A percentile compares a stretch with the other conserved stretches of the same genome.
Evolutionary conservation across 2,113 vertebrate genomes (phyloP).

Genomic region (Bufo bufo): DNA sequence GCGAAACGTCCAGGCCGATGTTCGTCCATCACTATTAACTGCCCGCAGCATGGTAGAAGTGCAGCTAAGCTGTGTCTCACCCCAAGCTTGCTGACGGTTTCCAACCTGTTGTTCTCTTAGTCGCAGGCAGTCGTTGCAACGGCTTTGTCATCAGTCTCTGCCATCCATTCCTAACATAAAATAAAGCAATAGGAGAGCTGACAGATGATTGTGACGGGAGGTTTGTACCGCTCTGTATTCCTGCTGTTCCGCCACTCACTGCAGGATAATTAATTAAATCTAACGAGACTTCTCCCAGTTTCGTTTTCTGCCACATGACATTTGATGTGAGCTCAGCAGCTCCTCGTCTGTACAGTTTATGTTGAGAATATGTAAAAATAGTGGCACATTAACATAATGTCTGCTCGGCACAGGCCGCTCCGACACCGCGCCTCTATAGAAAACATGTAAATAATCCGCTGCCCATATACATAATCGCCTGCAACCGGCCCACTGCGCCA

Average conservation of each 20-base stretch:
- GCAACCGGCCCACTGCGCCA: not conserved
- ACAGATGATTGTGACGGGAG: not conserved
- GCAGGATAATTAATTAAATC: not conserved
- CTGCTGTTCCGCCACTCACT: not conserved
- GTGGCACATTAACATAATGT: conserved; percentile 22
- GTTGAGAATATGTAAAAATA: conserved; percentile 34
- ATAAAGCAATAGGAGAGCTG: not conserved
- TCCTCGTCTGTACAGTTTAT: conserved; percentile 12
- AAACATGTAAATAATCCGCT: not conserved
- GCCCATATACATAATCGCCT: not conserved
- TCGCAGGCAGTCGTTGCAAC: not conserved
- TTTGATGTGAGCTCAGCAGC: conserved; percentile 1
- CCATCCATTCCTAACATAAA: not conserved
- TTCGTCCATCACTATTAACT: too few species aligned
- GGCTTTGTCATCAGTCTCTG: not conserved
- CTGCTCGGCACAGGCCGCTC: not conserved
- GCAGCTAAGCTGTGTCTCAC: not conserved
- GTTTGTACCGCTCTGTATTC: not conserved
- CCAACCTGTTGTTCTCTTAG: not conserved
- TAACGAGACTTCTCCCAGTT: not conserved
- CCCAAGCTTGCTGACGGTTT: not conserved
- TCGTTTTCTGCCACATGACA: conserved; percentile 19
- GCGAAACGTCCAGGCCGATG: too few species aligned
- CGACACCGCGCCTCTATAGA: not conserved
- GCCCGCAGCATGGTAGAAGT: too few species aligned